A percentile compares a stretch with the other conserved stretches of the same genome.
Evolutionary conservation across 2,888 invertebrate species (phyloP).

Genomic region (Brachypalpus laphriformis): DNA sequence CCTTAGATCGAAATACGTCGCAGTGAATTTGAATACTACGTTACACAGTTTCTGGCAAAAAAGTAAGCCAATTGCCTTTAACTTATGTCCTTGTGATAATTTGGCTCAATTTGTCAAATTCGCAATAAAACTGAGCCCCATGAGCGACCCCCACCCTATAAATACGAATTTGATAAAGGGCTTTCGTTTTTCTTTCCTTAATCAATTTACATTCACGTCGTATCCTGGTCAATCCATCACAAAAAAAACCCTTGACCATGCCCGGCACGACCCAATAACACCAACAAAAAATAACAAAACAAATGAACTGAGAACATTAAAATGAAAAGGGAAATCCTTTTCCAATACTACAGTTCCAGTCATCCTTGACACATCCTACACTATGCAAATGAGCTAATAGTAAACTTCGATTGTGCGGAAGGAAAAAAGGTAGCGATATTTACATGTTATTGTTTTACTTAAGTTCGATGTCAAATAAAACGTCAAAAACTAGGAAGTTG

Average conservation of each 20-base stretch:
- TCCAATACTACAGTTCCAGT: constrained; percentile 11
- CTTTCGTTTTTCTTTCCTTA: neutral
- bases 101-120: neutral
- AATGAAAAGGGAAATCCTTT: constrained; percentile 4
- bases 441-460: constrained; percentile 53
- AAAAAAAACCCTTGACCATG: neutral
- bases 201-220: constrained; percentile 6
- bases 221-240: constrained; percentile 27
- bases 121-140: neutral
- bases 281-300: neutral
- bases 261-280: neutral
- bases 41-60: no score
- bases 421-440: constrained; percentile 27
- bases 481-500: constrained; percentile 41
- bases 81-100: no score
- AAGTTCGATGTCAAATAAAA: constrained; percentile 47
- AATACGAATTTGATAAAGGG: neutral
- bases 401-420: constrained; percentile 36
- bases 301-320: constrained; percentile 17
- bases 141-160: neutral
- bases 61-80: no score
- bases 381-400: constrained; percentile 59
- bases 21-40: no score
- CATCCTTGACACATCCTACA: constrained; percentile 36
- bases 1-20: no score